These are phyloP conservation scores for Chauna torquata DNA, from an alignment of 2,113 vertebrate species.

Conservation along the genomic window DNA sequence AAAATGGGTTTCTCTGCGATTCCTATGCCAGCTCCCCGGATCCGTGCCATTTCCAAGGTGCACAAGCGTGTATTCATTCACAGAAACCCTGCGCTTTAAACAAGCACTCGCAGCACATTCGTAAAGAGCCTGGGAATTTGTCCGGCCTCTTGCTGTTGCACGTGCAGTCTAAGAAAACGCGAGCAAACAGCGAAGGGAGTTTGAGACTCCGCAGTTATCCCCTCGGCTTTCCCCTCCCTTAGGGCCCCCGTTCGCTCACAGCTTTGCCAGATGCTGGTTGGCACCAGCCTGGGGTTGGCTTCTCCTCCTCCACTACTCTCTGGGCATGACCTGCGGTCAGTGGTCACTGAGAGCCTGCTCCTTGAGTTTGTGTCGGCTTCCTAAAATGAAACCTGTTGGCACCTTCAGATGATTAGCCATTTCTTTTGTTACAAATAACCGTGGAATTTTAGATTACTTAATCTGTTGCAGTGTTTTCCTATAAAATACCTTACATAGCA, in stretches of 20 bases:
- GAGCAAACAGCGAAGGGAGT: background rate
- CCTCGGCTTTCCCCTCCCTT: background rate
- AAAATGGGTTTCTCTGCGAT: background rate
- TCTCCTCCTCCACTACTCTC: background rate
- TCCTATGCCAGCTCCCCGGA: background rate
- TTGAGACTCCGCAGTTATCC: background rate
- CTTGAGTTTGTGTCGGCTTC: background rate
- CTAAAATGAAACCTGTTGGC: background rate
- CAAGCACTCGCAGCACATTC: background rate
- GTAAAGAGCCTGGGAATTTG: background rate
- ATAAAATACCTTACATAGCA: background rate
- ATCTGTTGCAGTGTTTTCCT: background rate
- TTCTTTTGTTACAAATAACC: background rate
- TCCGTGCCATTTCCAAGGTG: background rate
- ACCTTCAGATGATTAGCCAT: background rate
- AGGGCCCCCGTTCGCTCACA: fast-evolving
- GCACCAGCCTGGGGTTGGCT: background rate
- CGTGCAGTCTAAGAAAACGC: background rate
- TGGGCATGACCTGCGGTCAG: background rate
- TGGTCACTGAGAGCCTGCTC: background rate
- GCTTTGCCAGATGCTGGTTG: background rate
- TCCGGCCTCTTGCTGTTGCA: background rate
- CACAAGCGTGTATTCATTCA: background rate
- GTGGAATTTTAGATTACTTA: background rate
- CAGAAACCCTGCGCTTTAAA: background rate